These are phyloP conservation scores for Kryptopterus vitreolus DNA, from an alignment of 2,797 vertebrate species.

Conservation along the genomic window DNA sequence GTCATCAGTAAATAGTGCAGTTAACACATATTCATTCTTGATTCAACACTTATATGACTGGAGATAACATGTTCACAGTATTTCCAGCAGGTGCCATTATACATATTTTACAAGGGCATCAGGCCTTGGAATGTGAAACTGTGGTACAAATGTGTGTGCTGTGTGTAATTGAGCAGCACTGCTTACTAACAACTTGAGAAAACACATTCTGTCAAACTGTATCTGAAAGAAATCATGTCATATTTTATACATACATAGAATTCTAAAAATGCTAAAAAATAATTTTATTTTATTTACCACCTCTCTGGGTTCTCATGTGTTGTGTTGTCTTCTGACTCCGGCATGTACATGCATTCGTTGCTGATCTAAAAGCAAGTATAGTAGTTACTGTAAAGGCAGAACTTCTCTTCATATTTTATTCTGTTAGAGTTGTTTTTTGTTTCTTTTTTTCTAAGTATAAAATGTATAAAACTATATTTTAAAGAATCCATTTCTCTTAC, in stretches of 20 bases:
- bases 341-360: not conserved
- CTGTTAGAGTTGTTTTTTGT: too few relatives aligned
- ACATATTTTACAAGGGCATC: slow-evolving; percentile 39
- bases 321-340: slow-evolving; percentile 20
- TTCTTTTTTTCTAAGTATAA: not conserved
- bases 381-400: not conserved
- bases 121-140: slow-evolving; percentile 43
- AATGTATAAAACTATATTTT: not conserved
- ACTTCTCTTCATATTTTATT: not conserved
- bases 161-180: slow-evolving; percentile 19
- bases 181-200: slow-evolving; percentile 12
- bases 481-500: slow-evolving; percentile 50
- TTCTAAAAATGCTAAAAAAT: not conserved
- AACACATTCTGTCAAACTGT: slow-evolving; percentile 15
- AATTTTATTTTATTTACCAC: slow-evolving; percentile 15
- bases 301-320: slow-evolving; percentile 22
- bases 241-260: too few relatives aligned
- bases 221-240: slow-evolving; percentile 22
- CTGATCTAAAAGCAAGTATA: slow-evolving; percentile 33
- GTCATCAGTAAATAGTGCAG: slow-evolving; percentile 3
- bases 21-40: slow-evolving; percentile 37
- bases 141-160: slow-evolving; percentile 20
- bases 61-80: slow-evolving; percentile 23
- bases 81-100: slow-evolving; percentile 30
- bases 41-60: slow-evolving; percentile 34